These are phyloP conservation scores for Crambe crambe DNA, from an alignment of 37 sponge, comb jelly and placozoan species.

Conservation along the genomic window DNA sequence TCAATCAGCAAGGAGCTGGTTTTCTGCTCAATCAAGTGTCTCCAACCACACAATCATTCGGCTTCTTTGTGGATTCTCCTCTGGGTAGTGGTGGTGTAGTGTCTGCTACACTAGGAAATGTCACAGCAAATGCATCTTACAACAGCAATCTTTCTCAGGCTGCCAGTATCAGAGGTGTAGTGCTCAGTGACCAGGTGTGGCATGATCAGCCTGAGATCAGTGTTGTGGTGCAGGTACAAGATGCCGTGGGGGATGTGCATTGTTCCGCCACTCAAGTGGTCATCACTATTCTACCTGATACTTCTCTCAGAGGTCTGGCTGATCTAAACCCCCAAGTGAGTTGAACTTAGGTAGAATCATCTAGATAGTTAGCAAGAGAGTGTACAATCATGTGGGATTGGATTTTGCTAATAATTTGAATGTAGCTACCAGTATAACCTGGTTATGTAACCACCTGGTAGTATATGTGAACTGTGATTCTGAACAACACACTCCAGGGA, in stretches of 20 bases:
- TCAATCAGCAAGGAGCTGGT: slow-evolving; percentile 39
- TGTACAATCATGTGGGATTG: not conserved
- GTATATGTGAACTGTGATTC: too few species aligned
- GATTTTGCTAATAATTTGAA: not conserved
- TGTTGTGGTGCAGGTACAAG: slow-evolving; percentile 58
- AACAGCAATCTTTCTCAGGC: slow-evolving; percentile 12
- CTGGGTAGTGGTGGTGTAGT: slow-evolving; percentile 39
- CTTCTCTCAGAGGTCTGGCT: not conserved
- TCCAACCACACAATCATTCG: slow-evolving; percentile 7
- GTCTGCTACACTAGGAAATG: slow-evolving; percentile 32
- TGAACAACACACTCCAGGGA: too few species aligned
- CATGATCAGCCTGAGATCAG: slow-evolving; percentile 30
- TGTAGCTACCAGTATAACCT: not conserved
- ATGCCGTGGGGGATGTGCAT: slow-evolving; percentile 46
- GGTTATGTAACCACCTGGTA: too few species aligned
- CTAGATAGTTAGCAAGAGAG: not conserved
- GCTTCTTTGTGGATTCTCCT: slow-evolving; percentile 44
- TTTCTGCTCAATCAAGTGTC: slow-evolving; percentile 22
- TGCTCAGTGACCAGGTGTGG: slow-evolving; percentile 44
- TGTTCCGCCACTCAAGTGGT: slow-evolving; percentile 21
- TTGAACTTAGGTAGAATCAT: too few species aligned
- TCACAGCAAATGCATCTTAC: slow-evolving; percentile 1
- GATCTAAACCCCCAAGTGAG: slow-evolving; percentile 22
- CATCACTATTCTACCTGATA: slow-evolving; percentile 25
- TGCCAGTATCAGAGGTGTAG: slow-evolving; percentile 28